Evolutionary conservation across 2,113 vertebrate species (phyloP), one percentile per base, ranked within the genome.

Genomic region (Quiscalus mexicanus): DNA sequence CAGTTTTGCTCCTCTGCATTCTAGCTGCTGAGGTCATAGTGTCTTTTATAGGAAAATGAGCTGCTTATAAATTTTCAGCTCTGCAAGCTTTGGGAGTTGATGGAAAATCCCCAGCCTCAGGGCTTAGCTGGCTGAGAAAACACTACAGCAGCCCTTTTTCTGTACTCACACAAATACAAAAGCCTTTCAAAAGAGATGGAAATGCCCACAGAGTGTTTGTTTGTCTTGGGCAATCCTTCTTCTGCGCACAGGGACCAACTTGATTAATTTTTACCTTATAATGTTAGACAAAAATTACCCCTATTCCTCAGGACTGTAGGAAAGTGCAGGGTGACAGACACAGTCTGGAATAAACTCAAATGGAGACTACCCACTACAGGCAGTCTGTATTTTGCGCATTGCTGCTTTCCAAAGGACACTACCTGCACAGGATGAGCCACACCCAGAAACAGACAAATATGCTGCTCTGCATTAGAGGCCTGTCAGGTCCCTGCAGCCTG

Each of bases 21-120:
- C 41, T 59, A 73, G 41, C 27, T 87, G 50, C 49, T 81, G 41
- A 93, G 52, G 49, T 52, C 49, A 87, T 62, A 24, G 37, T 77
- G 25, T 53, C 55, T 92, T 93, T 93, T 56, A 59, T 25, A 52
- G 52, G 71, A 60, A 87, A 82, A 93, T 52, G n/a, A 91, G 23
- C 45, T 64, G 37, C 49, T 89, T 83, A 76, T 33, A 87, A 70
- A 68, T 85, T 73, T 89, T 80, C 41, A 89, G 27, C 52, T 84
- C 64, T 84, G 60, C 0, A 0, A 27, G 68, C 52, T 71, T 90
- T 16, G n/a, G 35, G n/a, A 87, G 12, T 41, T 60, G 45, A 71
- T 45, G 39, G 77, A 81, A 91, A 95, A 90, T 90, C 39, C 53
- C 52, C 77, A 80, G 44, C 30, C 33, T 80, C 55, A 87, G 24